phyloP scores from a whole-genome alignment of 2,113 vertebrate genomes.

The Microtus pennsylvanicus region DNA sequence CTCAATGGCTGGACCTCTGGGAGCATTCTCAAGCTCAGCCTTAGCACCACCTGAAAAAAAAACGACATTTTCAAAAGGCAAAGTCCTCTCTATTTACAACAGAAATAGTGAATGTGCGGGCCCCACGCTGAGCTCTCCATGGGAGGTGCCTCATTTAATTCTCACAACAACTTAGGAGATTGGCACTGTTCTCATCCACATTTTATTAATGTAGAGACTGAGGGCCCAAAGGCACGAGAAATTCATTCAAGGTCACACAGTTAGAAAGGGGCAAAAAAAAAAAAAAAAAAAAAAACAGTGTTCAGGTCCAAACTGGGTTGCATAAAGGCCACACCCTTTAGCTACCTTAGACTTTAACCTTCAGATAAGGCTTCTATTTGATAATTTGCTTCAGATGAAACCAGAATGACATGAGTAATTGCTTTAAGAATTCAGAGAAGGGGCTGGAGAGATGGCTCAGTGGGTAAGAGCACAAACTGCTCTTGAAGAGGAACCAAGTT shows the following conservation, averaged over 20 bases:
- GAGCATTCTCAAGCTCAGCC: neutral
- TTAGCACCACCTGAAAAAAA: neutral
- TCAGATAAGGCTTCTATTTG: neutral
- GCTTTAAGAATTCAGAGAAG: slow-evolving; percentile 21
- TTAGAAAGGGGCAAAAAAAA: neutral
- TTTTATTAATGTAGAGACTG: neutral
- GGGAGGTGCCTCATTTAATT: slow-evolving; percentile 56
- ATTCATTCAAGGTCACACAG: slow-evolving; percentile 13
- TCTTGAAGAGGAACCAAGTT: neutral
- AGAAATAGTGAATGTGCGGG: neutral
- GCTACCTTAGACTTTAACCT: neutral
- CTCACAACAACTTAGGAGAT: neutral
- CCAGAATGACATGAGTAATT: neutral
- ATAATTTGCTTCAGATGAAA: neutral
- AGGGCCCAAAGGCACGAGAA: neutral
- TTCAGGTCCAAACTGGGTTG: neutral
- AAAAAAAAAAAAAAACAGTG: neutral
- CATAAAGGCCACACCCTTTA: neutral
- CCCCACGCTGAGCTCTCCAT: neutral
- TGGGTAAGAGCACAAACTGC: too few relatives aligned
- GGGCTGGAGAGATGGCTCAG: neutral
- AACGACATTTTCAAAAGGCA: neutral
- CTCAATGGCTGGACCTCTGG: neutral
- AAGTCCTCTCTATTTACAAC: neutral
- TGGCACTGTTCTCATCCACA: neutral